Base-by-base conservation (phyloP, 2,888 invertebrate genomes). In the Sylvicola fuscatus region DNA sequence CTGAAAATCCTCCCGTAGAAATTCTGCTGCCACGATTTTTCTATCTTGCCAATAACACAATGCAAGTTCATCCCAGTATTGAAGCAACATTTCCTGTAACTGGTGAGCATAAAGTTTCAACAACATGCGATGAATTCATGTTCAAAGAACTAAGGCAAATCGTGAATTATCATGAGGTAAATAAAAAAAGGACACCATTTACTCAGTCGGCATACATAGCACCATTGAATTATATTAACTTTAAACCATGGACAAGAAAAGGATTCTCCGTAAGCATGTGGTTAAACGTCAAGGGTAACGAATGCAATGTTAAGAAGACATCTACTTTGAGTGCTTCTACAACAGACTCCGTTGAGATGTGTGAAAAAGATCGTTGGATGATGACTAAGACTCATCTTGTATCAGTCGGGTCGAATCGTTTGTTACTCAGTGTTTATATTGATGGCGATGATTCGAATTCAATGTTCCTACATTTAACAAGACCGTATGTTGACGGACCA, bases 11-110 rank as follows among this genome's bases (percentile, higher is more conserved):
- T 2, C 68, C 72, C 1, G 54, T 68, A 43, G 56, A 64, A 33
- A 60, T 68, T 11, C 60, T 77, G 31, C 57, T 70, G 14, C 52
- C 54, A 39, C 55, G 66, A 40, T 58, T 77, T 32, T 48, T 62
- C 7, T 61, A 66, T 50, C 58, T 72, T 38, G 54, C 61, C 7
- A 60, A 57, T 32, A 5, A 32, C 3, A 16, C 35, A 27, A 3
- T 10, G 12, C 2, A 44, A 3, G 26, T 33, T n/a, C 53, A 54
- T 34, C 55, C 58, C 2, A 51, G 47, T 38, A 48, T 49, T 27
- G 56, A 56, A 34, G 41, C 59, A 26, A 49, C 51, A 32, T 59
- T 56, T 39, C 58, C 58, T 3, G 14, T 10, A 16, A 3, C 17
- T 32, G 37, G 37, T 37, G 28, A 31, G n/a, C 13, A 8, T 11